Evolutionary conservation across 23 tunicate species (phyloP).

Genomic region (Aplidium turbinatum): DNA sequence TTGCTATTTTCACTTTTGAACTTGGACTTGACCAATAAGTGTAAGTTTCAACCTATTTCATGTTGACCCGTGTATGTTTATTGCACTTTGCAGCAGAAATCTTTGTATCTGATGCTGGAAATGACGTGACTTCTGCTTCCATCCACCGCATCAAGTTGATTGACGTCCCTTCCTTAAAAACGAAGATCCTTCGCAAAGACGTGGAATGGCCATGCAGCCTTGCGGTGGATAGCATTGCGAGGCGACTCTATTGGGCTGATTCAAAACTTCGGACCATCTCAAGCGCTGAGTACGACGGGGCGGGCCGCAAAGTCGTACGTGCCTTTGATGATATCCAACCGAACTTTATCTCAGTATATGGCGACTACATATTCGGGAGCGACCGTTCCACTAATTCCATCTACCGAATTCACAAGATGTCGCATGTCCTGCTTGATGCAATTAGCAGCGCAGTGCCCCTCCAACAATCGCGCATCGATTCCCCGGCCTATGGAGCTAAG

Average conservation of each 20-base stretch:
- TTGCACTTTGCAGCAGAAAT: conserved; percentile 23
- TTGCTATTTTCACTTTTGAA: too few species aligned
- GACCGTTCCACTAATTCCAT: conserved; percentile 36
- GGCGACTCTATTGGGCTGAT: conserved; percentile 72
- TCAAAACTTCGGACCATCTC: conserved; percentile 41
- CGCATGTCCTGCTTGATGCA: conserved; percentile 29
- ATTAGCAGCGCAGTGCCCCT: background rate
- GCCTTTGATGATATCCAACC: conserved; percentile 42
- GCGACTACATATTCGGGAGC: conserved; percentile 69
- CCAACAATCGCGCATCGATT: background rate
- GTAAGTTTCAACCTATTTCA: too few species aligned
- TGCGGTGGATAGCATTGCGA: conserved; percentile 40
- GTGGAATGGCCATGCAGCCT: conserved; percentile 64
- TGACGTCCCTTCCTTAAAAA: too few species aligned
- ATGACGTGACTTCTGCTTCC: conserved; percentile 16
- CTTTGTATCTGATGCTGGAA: conserved; percentile 53
- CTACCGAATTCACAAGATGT: conserved; percentile 61
- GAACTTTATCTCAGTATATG: conserved; percentile 39
- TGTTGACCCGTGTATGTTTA: background rate
- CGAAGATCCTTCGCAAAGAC: too few species aligned
- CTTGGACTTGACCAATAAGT: too few species aligned
- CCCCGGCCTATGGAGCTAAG: too few species aligned
- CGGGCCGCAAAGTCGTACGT: conserved; percentile 10
- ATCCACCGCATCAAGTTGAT: conserved; percentile 21
- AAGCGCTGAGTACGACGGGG: conserved; percentile 38